Percentiles rank a stretch among this genome's conserved stretches.
Conservation (phyloP, 2,797 vertebrate species). For the Pterois miles region DNA sequence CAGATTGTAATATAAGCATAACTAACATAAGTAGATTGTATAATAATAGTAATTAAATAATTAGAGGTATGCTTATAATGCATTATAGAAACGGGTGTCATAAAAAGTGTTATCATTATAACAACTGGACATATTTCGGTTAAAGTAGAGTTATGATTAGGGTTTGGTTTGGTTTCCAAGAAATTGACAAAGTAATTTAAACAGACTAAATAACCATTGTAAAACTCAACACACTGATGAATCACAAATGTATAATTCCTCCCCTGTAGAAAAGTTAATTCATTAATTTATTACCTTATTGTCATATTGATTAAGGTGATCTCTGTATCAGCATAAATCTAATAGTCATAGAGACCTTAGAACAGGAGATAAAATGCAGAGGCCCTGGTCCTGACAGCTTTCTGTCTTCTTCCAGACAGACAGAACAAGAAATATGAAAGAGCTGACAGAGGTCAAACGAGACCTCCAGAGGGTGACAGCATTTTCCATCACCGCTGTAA, state of each 20-base stretch:
- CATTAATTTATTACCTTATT: not conserved
- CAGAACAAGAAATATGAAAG: conserved; percentile 27
- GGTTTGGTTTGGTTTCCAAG: not conserved
- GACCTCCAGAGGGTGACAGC: conserved; percentile 10
- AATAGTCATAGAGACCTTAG: not conserved
- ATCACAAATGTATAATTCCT: not conserved
- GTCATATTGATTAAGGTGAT: not conserved
- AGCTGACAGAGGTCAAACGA: conserved; percentile 38
- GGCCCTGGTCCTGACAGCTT: conserved; percentile 6
- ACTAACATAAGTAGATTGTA: too few species aligned
- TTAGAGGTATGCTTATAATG: too few species aligned
- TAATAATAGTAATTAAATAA: too few species aligned
- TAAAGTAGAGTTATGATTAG: not conserved
- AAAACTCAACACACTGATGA: not conserved
- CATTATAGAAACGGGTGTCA: too few species aligned
- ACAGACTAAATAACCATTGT: not conserved
- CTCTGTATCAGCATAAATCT: not conserved
- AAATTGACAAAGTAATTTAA: not conserved
- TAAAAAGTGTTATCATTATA: too few species aligned
- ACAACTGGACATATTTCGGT: not conserved
- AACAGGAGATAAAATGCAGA: not conserved
- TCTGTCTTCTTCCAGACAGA: conserved; percentile 11
- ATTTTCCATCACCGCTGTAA: conserved; percentile 38
- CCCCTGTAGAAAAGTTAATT: not conserved
- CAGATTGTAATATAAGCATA: too few species aligned